Evolutionary conservation across 2,113 vertebrate genomes (phyloP).

Genomic region (Eulemur rufifrons): DNA sequence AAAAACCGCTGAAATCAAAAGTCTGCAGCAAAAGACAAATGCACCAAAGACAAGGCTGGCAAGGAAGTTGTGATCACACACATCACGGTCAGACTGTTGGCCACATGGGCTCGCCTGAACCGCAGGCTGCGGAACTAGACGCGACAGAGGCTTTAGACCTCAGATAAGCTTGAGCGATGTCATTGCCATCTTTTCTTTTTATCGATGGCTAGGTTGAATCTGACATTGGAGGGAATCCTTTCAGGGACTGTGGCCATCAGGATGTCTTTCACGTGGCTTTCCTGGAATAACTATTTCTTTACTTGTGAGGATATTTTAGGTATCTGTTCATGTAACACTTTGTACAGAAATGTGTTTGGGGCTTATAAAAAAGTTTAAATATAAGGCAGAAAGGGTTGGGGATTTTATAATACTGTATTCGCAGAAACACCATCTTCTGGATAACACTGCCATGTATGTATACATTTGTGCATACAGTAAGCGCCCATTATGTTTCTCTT

Average conservation of each 20-base stretch:
- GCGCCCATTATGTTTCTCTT: neutral
- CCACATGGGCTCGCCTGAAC: neutral
- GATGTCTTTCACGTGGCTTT: accelerated
- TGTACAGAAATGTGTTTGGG: neutral
- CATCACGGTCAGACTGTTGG: neutral
- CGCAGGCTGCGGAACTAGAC: accelerated
- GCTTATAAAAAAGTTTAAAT: neutral
- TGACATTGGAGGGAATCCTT: neutral
- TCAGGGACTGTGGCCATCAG: neutral
- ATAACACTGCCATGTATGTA: accelerated
- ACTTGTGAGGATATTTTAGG: neutral
- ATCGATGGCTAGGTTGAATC: accelerated
- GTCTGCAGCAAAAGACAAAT: neutral
- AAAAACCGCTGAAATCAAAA: neutral
- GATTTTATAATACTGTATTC: neutral
- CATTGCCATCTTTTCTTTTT: neutral
- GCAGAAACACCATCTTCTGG: neutral
- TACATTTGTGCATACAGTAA: neutral
- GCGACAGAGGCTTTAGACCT: neutral
- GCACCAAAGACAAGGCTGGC: neutral
- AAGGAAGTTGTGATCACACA: neutral
- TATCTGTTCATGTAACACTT: accelerated
- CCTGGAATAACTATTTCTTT: too few species aligned
- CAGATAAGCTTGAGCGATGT: neutral
- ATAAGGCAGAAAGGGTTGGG: neutral